Evolutionary conservation across 2,888 invertebrate genomes (phyloP).

Genomic region (Amiota mariae): DNA sequence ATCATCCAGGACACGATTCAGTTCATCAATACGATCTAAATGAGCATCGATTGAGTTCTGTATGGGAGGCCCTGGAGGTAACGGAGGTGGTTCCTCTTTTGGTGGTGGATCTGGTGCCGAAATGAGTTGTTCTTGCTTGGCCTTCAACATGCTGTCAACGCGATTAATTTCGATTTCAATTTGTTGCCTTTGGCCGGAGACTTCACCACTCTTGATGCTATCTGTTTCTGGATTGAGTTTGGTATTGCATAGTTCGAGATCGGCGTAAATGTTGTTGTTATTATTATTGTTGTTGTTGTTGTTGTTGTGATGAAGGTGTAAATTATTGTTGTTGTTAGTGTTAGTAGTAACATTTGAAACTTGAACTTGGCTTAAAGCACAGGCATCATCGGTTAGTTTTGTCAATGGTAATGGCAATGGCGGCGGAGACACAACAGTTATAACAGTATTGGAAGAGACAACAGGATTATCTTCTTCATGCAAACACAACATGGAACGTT

Average conservation of each 20-base stretch:
- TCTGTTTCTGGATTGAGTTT: conserved; percentile 37
- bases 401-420: not conserved
- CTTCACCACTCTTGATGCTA: conserved; percentile 50
- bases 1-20: conserved; percentile 70
- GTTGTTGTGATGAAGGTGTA: conserved; percentile 11
- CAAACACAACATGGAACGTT: conserved; percentile 69
- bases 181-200: conserved; percentile 44
- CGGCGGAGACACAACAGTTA: conserved; percentile 14
- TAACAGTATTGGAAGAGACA: not conserved
- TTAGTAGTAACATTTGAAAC: conserved; percentile 47
- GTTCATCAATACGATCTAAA: conserved; percentile 71
- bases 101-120: no score
- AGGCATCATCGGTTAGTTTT: conserved; percentile 27
- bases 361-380: conserved; percentile 39
- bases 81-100: not conserved
- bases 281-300: conserved; percentile 36
- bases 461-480: conserved; percentile 52
- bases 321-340: conserved; percentile 48
- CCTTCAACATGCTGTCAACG: conserved; percentile 38
- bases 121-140: conserved; percentile 7
- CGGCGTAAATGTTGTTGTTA: conserved; percentile 71
- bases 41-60: conserved; percentile 71
- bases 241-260: conserved; percentile 59
- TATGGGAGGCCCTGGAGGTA: conserved; percentile 37
- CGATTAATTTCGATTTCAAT: conserved; percentile 66